Base-by-base conservation (phyloP, 2,888 invertebrate species). In the Graphium colonna region DNA sequence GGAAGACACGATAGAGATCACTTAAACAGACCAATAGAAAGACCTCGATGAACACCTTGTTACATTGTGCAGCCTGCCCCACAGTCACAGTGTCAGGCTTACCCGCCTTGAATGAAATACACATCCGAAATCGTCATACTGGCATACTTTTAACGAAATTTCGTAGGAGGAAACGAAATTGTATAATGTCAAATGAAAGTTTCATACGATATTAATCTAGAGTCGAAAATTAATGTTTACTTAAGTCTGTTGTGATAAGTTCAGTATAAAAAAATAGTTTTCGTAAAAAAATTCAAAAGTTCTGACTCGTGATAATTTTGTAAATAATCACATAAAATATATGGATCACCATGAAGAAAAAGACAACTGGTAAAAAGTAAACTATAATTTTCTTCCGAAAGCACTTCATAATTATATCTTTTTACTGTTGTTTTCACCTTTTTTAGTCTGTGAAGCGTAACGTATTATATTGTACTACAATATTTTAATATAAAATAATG, bases 31-130 rank as follows among this genome's bases (percentile, higher is more conserved):
- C 65, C 86, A 83, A 54, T 87, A 89, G 63, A 92, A 93, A 75
- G 94, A 94, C 72, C 88, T 82, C 0, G 93, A 94, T 67, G 93
- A 93, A 56, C 94, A 94, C 69, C 90, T 94, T 66, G 94, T 94
- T 60, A 94, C 95, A 10, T 95, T 95, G 91, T 82, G 0, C 90
- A 91, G 61, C 94, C 94, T 8, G 94, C 94, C n/a, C n/a, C 58
- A 94, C 94, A 51, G 93, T 93, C 12, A 93, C 93, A 0, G 93
- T 94, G 16, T 94, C 94, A 49, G 94, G 94, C 0, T 92, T 94
- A n/a, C 90, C 93, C 44, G 85, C 88, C 62, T 75, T 82, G 67
- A 91, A 85, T 78, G 87, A 91, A 70, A 82, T 87, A 53, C 80
- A 90, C 90, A 55, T 86, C 91, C 61, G 94, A 94, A 83, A 94